These are phyloP conservation scores for Microdon myrmicae DNA, from an alignment of 2,888 invertebrate species.

Conservation along the genomic window DNA sequence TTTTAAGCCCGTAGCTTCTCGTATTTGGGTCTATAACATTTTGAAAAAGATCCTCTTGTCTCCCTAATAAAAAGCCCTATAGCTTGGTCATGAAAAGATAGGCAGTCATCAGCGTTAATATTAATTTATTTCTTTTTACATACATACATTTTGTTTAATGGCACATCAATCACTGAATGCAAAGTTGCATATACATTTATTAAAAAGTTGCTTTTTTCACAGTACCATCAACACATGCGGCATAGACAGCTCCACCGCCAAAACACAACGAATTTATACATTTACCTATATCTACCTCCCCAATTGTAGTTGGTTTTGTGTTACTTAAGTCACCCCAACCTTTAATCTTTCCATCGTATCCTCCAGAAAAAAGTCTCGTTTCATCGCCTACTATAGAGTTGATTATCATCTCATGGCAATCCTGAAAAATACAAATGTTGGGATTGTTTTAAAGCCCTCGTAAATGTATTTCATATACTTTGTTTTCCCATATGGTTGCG, in stretches of 20 bases:
- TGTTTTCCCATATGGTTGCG: conserved; percentile 58
- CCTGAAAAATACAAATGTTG: too few relatives aligned
- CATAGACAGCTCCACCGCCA: conserved; percentile 58
- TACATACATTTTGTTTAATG: too few relatives aligned
- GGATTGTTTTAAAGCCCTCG: too few relatives aligned
- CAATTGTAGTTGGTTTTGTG: conserved; percentile 56
- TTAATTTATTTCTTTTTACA: too few relatives aligned
- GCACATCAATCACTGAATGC: too few relatives aligned
- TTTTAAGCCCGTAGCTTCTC: too few relatives aligned
- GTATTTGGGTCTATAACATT: too few relatives aligned
- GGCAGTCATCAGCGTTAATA: too few relatives aligned
- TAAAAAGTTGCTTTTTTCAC: conserved; percentile 60
- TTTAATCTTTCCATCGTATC: conserved; percentile 65
- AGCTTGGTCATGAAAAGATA: too few relatives aligned
- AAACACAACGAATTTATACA: conserved; percentile 62
- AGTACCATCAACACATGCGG: conserved; percentile 61
- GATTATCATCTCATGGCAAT: conserved; percentile 65
- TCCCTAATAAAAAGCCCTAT: too few relatives aligned
- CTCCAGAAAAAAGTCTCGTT: conserved; percentile 60
- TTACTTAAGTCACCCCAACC: conserved; percentile 61
- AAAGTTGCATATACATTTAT: too few relatives aligned
- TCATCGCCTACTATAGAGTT: conserved; percentile 62
- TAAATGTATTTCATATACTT: conserved; percentile 32
- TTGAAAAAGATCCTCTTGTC: too few relatives aligned
- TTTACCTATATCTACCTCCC: conserved; percentile 60